Evolutionary conservation across 1,140 invertebrate genomes (phyloP).

Genomic region (Ostrea denselamellosa): DNA sequence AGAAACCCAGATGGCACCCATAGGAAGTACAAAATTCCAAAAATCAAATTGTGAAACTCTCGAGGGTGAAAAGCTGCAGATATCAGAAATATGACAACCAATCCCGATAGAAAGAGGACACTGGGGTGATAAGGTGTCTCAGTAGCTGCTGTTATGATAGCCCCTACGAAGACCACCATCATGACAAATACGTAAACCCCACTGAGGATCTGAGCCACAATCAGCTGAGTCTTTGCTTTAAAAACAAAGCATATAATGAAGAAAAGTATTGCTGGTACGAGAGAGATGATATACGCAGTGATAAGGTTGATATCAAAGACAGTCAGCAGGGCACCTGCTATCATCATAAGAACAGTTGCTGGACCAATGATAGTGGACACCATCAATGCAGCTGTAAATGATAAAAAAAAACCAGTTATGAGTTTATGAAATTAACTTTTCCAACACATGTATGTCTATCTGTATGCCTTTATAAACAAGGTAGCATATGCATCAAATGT

Average conservation of each 20-base stretch:
- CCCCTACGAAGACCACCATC: constrained; percentile 76
- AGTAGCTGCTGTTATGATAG: constrained; percentile 65
- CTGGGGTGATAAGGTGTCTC: constrained; percentile 68
- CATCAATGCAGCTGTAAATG: constrained; percentile 50
- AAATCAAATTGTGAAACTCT: constrained; percentile 71
- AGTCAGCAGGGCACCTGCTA: constrained; percentile 79
- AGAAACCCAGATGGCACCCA: constrained; percentile 76
- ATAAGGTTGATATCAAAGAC: constrained; percentile 80
- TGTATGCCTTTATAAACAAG: too few species aligned
- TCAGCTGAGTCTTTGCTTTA: constrained; percentile 79
- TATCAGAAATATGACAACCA: constrained; percentile 72
- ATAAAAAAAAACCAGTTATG: too few species aligned
- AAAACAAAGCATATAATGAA: constrained; percentile 79
- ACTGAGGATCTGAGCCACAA: constrained; percentile 64
- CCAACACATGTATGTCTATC: too few species aligned
- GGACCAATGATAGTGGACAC: constrained; percentile 79
- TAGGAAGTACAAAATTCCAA: constrained; percentile 74
- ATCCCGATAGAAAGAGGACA: constrained; percentile 68
- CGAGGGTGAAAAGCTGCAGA: constrained; percentile 74
- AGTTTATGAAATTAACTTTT: too few species aligned
- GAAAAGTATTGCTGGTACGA: constrained; percentile 80
- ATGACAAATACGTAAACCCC: constrained; percentile 77
- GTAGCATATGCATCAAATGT: too few species aligned
- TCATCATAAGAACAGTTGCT: constrained; percentile 82
- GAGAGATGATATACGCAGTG: constrained; percentile 78